phyloP scores from a whole-genome alignment of 2,797 vertebrate genomes.

The Spea hammondii region DNA sequence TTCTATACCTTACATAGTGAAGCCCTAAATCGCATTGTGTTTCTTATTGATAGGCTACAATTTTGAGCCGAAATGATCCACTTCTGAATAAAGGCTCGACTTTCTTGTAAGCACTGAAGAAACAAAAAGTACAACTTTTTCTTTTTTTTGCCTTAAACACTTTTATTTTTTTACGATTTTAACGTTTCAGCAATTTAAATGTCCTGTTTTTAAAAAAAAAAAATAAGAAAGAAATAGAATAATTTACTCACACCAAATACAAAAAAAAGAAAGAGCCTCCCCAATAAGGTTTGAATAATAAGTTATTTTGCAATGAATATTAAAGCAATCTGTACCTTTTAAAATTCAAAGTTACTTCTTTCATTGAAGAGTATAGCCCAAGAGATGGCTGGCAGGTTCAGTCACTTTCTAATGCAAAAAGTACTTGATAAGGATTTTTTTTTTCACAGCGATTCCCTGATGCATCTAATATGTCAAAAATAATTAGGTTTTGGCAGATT shows the following conservation, averaged over 20 bases:
- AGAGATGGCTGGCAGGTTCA: constrained; percentile 88
- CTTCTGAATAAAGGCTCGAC: constrained; percentile 30
- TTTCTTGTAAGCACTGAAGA: neutral
- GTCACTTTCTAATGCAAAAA: constrained; percentile 91
- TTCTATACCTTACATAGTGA: constrained; percentile 51
- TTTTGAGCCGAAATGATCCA: constrained; percentile 20
- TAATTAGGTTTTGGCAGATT: constrained; percentile 99
- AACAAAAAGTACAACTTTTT: constrained; percentile 33
- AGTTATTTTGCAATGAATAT: constrained; percentile 96
- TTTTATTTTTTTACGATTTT: constrained; percentile 55
- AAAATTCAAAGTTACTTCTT: constrained; percentile 87
- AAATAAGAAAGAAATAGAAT: constrained; percentile 55
- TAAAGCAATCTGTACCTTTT: constrained; percentile 99
- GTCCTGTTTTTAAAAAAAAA: constrained; percentile 58
- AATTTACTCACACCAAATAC: constrained; percentile 65
- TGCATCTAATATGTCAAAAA: constrained; percentile 99
- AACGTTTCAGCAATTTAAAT: constrained; percentile 57
- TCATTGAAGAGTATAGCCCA: constrained; percentile 89
- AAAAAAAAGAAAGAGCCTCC: constrained; percentile 65
- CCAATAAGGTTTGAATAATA: constrained; percentile 91
- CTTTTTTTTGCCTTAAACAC: constrained; percentile 46
- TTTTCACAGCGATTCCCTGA: constrained; percentile 91
- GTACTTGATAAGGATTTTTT: constrained; percentile 89
- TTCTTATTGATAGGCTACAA: constrained; percentile 48
- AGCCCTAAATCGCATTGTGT: constrained; percentile 56